Evolutionary conservation across 53 echinoderm and acorn worm genomes (phyloP), one percentile per base, ranked within the genome.

Genomic region (Holothuria leucospilota): DNA sequence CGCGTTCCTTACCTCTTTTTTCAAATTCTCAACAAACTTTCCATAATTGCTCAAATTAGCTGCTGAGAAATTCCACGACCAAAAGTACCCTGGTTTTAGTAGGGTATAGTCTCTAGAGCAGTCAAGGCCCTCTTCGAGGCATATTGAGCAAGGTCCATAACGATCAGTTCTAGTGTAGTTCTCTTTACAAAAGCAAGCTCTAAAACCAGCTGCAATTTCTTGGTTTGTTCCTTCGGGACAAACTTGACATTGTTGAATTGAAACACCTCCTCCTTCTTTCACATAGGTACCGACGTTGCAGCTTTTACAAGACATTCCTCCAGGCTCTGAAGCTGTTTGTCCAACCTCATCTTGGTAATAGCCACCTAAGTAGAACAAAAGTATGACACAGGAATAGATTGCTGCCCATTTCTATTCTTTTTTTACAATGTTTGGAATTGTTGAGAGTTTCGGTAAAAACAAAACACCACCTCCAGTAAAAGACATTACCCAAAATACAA

Each of bases 151-250:
- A 20, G 41, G 52, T 20, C 51, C 42, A 39, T 46, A 75, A 20
- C 75, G 41, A 24, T 75, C 51, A 21, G 75, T 75, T 18, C 75
- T 39, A 6, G 41, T 24, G 42, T 46, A 75, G 20, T 24, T 24
- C 41, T 40, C 42, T 24, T 46, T 40, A 5, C 75, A 75, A 24
- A 20, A 51, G 51, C 75, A 75, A 18, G 75, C 75, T 6, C 75
- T 39, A 75, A 40, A 38, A 21, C 75, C 75, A 40, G 75, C 75
- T 18, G 15, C 20, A 10, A 20, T 20, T 0, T 2, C 8, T 24
- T 75, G 75, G 24, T 75, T 51, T 24, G 75, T 75, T 6, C 75
- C 75, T 20, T n/a, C 51, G 38, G 75, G 75, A 20, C 75, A 75
- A 14, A 75, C 75, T 51, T 75, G 24, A 24, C 75, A 75, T 16